Evolutionary conservation across 2,113 vertebrate species (phyloP).

Genomic region (Lycaon pictus): DNA sequence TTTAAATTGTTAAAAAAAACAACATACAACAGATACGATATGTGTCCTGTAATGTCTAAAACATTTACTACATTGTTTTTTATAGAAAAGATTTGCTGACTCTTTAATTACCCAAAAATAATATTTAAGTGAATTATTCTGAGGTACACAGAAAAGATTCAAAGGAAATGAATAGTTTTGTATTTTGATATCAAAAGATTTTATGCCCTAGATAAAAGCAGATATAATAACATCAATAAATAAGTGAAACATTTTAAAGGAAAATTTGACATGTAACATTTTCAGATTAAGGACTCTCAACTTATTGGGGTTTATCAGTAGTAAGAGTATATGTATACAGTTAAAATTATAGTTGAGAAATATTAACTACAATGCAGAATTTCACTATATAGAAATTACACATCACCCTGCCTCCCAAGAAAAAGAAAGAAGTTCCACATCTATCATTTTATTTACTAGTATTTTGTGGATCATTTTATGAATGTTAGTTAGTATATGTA

Average conservation of each 20-base stretch:
- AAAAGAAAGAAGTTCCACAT: neutral
- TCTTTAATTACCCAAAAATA: neutral
- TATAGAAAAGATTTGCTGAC: neutral
- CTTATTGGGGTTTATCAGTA: neutral
- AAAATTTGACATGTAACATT: neutral
- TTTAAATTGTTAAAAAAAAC: neutral
- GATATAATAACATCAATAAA: too few relatives aligned
- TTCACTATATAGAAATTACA: neutral
- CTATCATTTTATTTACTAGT: neutral
- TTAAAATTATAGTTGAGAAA: neutral
- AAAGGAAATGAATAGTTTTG: neutral
- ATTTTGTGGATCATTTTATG: neutral
- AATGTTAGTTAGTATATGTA: neutral
- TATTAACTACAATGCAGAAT: neutral
- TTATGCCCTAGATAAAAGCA: neutral
- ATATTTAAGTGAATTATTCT: neutral
- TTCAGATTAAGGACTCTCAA: neutral
- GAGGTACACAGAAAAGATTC: neutral
- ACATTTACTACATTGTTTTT: neutral
- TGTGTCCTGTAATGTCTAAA: neutral
- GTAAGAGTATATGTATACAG: neutral
- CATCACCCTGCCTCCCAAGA: neutral
- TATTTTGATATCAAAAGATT: neutral
- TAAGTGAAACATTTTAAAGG: neutral
- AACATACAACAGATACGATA: neutral